Evolutionary conservation across 2,113 vertebrate genomes (phyloP), one percentile per base, ranked within the genome.

Genomic region (Mixornis gularis): DNA sequence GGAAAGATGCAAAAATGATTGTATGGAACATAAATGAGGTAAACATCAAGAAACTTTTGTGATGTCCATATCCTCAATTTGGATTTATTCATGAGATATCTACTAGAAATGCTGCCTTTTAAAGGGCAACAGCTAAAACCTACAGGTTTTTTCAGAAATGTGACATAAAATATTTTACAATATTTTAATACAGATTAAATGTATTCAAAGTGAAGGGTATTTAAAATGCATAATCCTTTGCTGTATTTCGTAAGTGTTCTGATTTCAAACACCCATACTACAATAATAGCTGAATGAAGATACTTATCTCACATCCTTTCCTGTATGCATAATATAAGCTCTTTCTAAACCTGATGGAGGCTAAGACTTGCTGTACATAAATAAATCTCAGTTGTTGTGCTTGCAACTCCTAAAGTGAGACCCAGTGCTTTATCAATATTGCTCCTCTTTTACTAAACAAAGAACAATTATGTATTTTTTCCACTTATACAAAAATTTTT

Each of bases 161-260:
- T 64, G 92, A 63, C 11, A 7, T 58, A 85, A 74, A 92, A 36
- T 68, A 86, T 60, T 84, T 84, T 43, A 69, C 34, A 36, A 38
- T 65, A 69, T 69, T 95, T 94, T 79, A 82, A 66, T 78, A 78
- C 58, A 91, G 68, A 79, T 17, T 14, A 92, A 86, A 90, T 32
- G n/a, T 76, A 87, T 72, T 94, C 63, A 77, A 91, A 89, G 34
- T 51, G 36, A 91, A 86, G 82, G 43, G 49, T 85, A 88, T 70
- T 92, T 58, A 87, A 92, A 95, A 89, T 44, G 60, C 17, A 17
- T 60, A 80, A 87, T 53, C 51, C 68, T 85, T 78, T 72, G 86
- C 62, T 17, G 18, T 92, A 79, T 58, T 46, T 29, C 52, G 72
- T 34, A 92, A 86, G 64, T 90, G 71, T 91, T 92, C 90, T 79